phyloP scores from a whole-genome alignment of 2,113 vertebrate genomes.

The Corythoichthys haematopterus region DNA sequence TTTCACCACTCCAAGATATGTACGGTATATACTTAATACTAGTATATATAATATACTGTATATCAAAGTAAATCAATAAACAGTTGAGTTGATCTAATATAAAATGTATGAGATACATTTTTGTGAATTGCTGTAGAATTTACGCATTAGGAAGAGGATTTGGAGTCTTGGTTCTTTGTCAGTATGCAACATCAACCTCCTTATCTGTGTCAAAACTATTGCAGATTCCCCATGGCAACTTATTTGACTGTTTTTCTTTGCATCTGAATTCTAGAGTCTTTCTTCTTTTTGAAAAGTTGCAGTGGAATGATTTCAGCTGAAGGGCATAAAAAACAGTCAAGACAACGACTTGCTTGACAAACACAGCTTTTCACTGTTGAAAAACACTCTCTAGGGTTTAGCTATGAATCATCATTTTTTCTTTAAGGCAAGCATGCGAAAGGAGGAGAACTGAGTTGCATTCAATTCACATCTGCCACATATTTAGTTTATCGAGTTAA shows the following conservation, averaged over 20 bases:
- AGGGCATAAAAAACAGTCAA: slow-evolving; percentile 7
- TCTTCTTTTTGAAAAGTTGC: slow-evolving; percentile 2
- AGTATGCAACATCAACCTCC: slow-evolving; percentile 7
- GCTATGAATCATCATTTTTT: not conserved
- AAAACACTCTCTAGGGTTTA: not conserved
- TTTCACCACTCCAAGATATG: not conserved
- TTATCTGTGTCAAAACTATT: not conserved
- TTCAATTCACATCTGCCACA: no score
- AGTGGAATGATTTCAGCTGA: slow-evolving; percentile 8
- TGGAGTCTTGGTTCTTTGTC: slow-evolving; percentile 1
- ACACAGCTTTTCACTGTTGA: slow-evolving; percentile 7
- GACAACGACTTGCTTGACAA: not conserved
- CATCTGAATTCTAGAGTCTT: slow-evolving; percentile 7
- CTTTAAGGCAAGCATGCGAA: not conserved
- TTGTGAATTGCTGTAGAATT: no score
- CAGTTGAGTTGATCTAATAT: not conserved
- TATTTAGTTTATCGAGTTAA: no score
- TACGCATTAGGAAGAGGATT: not conserved
- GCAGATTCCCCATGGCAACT: slow-evolving; percentile 8
- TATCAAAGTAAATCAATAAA: not conserved
- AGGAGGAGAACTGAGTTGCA: not conserved
- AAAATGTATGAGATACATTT: not conserved
- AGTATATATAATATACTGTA: no score
- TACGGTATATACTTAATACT: no score
- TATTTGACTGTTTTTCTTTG: slow-evolving; percentile 6